Evolutionary conservation across 1,140 invertebrate species (phyloP).

Genomic region (Lasioglossum albipes): DNA sequence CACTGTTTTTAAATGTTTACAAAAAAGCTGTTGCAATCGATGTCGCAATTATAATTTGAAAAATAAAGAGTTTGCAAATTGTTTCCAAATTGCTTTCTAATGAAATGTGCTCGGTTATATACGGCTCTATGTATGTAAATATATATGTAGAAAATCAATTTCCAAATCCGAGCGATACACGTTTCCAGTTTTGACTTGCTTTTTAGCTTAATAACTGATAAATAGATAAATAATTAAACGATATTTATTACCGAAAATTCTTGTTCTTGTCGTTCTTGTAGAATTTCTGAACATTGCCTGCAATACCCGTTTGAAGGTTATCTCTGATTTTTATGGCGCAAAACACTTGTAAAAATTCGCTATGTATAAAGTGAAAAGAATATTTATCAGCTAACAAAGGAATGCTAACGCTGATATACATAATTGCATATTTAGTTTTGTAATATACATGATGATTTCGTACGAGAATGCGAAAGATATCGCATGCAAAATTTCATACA

Average conservation of each 20-base stretch:
- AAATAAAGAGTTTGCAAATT: neutral
- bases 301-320: conserved; percentile 25
- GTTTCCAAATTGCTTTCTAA: no score
- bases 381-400: neutral
- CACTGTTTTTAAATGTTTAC: no score
- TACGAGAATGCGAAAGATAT: neutral
- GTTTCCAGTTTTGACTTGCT: no score
- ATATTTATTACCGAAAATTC: neutral
- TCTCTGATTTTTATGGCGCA: neutral
- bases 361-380: neutral
- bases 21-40: neutral
- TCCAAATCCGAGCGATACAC: no score
- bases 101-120: no score
- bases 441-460: neutral
- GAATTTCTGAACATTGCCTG: neutral
- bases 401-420: neutral
- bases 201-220: no score
- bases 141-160: neutral
- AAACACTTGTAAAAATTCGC: neutral
- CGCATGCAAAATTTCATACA: neutral
- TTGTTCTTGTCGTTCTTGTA: neutral
- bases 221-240: neutral
- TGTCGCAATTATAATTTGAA: neutral
- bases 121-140: no score
- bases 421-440: neutral